Conservation (phyloP, 1,140 invertebrate species). For the Oncopodura yosiiana region DNA sequence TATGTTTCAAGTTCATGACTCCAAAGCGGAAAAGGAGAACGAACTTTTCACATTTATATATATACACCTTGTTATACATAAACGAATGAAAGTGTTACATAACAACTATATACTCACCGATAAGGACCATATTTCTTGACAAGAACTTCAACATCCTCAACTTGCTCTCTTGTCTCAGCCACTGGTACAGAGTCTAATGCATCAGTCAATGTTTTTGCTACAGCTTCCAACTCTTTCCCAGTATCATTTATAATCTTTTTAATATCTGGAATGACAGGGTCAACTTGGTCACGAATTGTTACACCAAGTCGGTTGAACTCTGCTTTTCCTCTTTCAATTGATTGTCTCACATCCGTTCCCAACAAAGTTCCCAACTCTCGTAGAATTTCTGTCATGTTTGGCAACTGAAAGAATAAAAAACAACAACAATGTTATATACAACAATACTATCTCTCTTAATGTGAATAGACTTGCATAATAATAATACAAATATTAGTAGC, state of each 20-base stretch:
- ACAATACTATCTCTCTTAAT: neutral
- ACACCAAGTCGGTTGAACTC: conserved; percentile 24
- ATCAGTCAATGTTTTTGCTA: conserved; percentile 12
- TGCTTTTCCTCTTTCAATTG: conserved; percentile 21
- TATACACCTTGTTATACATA: too few species aligned
- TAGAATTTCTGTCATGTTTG: conserved; percentile 31
- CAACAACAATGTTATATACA: neutral
- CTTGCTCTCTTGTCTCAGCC: conserved; percentile 5
- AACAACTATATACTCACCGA: too few species aligned
- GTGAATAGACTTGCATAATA: too few species aligned
- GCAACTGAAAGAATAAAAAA: conserved; percentile 17
- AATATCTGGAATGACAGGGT: conserved; percentile 26
- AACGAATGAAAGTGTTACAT: too few species aligned
- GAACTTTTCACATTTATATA: too few species aligned
- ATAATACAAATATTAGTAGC: neutral
- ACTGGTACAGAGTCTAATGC: conserved; percentile 17
- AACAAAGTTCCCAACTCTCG: conserved; percentile 20
- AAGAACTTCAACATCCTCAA: conserved; percentile 7
- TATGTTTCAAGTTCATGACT: too few species aligned
- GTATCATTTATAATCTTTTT: conserved; percentile 14
- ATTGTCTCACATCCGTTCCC: conserved; percentile 14
- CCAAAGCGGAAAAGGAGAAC: too few species aligned
- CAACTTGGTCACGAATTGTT: conserved; percentile 20
- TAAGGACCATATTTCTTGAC: conserved; percentile 25
- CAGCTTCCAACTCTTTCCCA: conserved; percentile 10